Evolutionary conservation across 2,797 vertebrate genomes (phyloP), one percentile per base, ranked within the genome.

Genomic region (Sebastes hopkinsi): DNA sequence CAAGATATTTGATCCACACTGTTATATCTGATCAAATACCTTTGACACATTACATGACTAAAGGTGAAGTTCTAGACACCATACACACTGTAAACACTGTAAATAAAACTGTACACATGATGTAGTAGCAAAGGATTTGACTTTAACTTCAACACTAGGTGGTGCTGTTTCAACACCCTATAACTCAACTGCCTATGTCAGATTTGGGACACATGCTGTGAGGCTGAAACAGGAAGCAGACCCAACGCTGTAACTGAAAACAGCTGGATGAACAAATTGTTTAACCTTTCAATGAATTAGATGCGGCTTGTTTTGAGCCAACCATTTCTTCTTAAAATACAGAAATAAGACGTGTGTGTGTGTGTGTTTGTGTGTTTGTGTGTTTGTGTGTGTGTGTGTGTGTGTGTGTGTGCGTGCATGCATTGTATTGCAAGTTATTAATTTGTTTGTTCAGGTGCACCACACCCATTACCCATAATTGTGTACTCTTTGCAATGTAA

Each of bases 401-500:
- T 16, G 29, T 38, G 18, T 8, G 30, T 69, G 29, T 12, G 23
- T 42, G 14, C 2, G 1, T 66, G 34, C 8, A 25, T 66, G 27
- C 42, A 61, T 8, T 71, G 29, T 7, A 50, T 50, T 25, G 50
- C 22, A 18, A 22, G 46, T 67, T 18, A 3, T 64, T 64, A 0
- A 4, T 65, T 58, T 81, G 77, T 89, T 85, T 87, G 67, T 67
- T 52, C 14, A 18, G 4, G 32, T 32, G 61, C 67, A 52, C 81
- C 83, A 81, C 86, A 80, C 83, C 88, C 82, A 64, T 42, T 6
- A 10, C 12, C n/a, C 38, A 72, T 65, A 4, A 56, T 18, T 81
- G 38, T 73, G 62, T 71, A 54, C 7, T 25, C 52, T 71, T 74
- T 75, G 11, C 9, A 67, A 1, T 78, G 77, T 75, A 77, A 85